Conservation (phyloP, 2,797 vertebrate genomes). For the Florisuga fusca region DNA sequence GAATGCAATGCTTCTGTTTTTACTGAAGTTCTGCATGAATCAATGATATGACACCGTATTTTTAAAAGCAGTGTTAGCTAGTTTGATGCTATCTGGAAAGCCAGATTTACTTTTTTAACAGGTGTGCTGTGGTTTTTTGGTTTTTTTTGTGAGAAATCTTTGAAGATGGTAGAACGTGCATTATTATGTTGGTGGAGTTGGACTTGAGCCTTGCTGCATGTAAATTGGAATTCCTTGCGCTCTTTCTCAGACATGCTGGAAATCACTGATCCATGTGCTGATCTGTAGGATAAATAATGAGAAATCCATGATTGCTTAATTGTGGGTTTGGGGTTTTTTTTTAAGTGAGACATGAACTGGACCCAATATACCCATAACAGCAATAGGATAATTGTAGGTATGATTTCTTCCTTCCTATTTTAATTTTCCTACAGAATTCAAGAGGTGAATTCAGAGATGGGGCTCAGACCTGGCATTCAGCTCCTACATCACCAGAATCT, state of each 20-base stretch:
- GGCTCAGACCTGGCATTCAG: background rate
- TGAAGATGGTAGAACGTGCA: background rate
- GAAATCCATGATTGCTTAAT: background rate
- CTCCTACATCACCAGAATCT: background rate
- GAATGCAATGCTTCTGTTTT: slow-evolving; percentile 12
- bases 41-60: background rate
- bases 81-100: background rate
- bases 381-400: background rate
- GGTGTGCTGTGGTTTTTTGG: no score
- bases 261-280: background rate
- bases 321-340: background rate
- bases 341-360: background rate
- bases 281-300: background rate
- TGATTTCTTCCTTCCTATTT: background rate
- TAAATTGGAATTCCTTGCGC: background rate
- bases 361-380: background rate
- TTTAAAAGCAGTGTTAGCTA: background rate
- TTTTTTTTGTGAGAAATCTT: background rate
- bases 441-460: background rate
- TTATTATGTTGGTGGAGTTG: background rate
- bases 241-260: background rate
- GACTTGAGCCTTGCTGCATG: background rate
- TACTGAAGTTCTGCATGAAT: slow-evolving; percentile 23
- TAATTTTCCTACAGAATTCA: background rate
- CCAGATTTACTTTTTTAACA: background rate